These are phyloP conservation scores for Campoplex capitator DNA, from an alignment of 2,888 invertebrate genomes.

Conservation along the genomic window DNA sequence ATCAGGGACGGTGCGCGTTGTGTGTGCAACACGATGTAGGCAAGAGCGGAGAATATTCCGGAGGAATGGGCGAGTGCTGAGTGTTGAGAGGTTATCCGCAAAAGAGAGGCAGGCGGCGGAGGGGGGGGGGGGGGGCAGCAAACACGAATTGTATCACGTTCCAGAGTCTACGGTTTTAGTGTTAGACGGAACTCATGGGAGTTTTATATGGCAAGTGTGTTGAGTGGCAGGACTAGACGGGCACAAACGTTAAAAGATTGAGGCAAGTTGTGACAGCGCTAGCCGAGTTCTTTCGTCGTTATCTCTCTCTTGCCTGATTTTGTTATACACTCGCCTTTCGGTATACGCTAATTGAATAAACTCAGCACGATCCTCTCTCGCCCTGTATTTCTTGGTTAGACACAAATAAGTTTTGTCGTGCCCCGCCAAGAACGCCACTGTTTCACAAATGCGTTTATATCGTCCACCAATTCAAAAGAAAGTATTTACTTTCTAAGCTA, in stretches of 20 bases:
- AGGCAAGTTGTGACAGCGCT: constrained; percentile 39
- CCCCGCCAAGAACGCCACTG: background rate
- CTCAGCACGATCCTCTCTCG: background rate
- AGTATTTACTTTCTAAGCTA: constrained; percentile 5
- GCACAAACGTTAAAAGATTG: constrained; percentile 37
- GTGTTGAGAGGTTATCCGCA: background rate
- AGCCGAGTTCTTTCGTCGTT: constrained; percentile 16
- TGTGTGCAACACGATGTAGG: constrained; percentile 5
- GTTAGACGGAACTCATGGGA: constrained; percentile 5
- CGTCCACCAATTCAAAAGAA: background rate
- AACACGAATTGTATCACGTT: constrained; percentile 73
- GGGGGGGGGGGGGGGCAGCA: constrained; percentile 68
- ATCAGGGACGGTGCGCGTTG: constrained; percentile 61
- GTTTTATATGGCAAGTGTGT: constrained; percentile 5
- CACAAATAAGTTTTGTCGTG: constrained; percentile 31
- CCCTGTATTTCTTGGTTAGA: constrained; percentile 10
- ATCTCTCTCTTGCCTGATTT: constrained; percentile 12
- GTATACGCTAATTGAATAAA: constrained; percentile 39
- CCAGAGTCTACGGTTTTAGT: constrained; percentile 31
- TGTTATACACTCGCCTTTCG: constrained; percentile 15
- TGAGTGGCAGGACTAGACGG: constrained; percentile 3
- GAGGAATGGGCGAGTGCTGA: background rate
- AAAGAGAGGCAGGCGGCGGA: constrained; percentile 13
- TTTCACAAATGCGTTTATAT: constrained; percentile 24
- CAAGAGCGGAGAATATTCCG: background rate